A percentile compares a stretch with the other conserved stretches of the same genome.
Evolutionary conservation across 2,888 invertebrate genomes (phyloP).

Genomic region (Laothoe populi): DNA sequence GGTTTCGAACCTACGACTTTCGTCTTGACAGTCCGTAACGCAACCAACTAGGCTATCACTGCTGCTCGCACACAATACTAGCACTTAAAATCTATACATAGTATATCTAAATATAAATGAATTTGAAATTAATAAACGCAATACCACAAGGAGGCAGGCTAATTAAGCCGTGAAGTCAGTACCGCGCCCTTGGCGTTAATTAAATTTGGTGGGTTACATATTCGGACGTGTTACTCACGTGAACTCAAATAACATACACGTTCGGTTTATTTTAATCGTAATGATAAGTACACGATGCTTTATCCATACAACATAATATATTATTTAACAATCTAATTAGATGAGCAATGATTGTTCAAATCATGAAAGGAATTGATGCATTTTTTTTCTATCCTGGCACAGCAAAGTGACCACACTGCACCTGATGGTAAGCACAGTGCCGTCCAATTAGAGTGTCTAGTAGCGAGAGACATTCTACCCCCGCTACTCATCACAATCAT

Average conservation of each 20-base stretch:
- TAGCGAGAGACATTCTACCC: too few relatives aligned
- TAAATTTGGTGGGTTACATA: slow-evolving; percentile 12
- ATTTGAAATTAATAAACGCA: slow-evolving; percentile 7
- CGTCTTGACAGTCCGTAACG: too few relatives aligned
- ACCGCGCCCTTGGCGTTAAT: slow-evolving; percentile 1
- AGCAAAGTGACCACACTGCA: too few relatives aligned
- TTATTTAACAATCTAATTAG: slow-evolving; percentile 59
- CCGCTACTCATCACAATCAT: too few relatives aligned
- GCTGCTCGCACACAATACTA: not conserved
- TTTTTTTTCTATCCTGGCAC: too few relatives aligned
- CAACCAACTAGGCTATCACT: too few relatives aligned
- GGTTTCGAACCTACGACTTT: too few relatives aligned
- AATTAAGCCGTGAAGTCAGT: slow-evolving; percentile 9
- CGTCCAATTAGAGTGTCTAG: too few relatives aligned
- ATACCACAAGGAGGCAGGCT: not conserved
- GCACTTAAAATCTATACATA: not conserved
- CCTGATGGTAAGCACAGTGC: too few relatives aligned
- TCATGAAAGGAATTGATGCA: too few relatives aligned
- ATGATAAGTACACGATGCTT: slow-evolving; percentile 33
- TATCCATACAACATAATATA: slow-evolving; percentile 50
- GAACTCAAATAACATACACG: not conserved
- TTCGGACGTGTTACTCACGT: slow-evolving; percentile 25
- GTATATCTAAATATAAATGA: not conserved
- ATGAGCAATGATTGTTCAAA: too few relatives aligned
- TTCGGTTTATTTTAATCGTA: not conserved